Evolutionary conservation across 1,140 invertebrate genomes (phyloP), one percentile per base, ranked within the genome.

Genomic region (Drosophila ogumai): DNA sequence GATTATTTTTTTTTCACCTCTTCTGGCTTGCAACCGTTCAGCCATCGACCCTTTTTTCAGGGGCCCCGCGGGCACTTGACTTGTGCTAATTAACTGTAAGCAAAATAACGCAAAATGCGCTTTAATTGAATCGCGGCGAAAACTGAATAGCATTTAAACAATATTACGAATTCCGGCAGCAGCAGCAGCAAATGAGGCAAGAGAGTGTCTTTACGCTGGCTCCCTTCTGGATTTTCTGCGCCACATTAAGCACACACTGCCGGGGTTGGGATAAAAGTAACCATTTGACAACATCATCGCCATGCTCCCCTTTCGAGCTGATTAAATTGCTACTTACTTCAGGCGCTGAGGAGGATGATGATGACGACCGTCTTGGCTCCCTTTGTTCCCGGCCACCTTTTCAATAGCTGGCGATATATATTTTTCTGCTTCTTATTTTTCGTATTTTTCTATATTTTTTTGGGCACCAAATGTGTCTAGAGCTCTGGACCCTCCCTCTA

Each of bases 211-310:
- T 67, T 60, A 72, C 64, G 57, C 60, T 57, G 87, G 87, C 67
- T 69, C 66, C 52, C 17, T 57, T 72, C n/a, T 36, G 66, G 66
- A 59, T 72, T 71, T 68, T 44, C 56, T 78, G 76, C 85, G 84
- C 84, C 84, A 88, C 84, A 88, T 88, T 88, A 84, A 88, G 49
- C 84, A 84, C 81, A 72, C 56, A 43, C 47, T 36, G 58, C 34
- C 52, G 44, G 31, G 22, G 41, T 55, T 32, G 44, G 57, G 44
- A 58, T 50, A 60, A 67, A 56, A 57, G 59, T 63, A 68, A 75
- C 82, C 81, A 85, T 85, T 85, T 85, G 81, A 85, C 81, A 85
- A 85, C 81, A 85, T 85, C 81, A 85, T 85, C 82, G 82, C 67
- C 82, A 81, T 69, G 69, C 55, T 55, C 46, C 34, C 64, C 41